A percentile compares a stretch with the other conserved stretches of the same genome.
These are phyloP conservation scores for Limanda limanda DNA, from an alignment of 2,113 vertebrate genomes.

Conservation along the genomic window DNA sequence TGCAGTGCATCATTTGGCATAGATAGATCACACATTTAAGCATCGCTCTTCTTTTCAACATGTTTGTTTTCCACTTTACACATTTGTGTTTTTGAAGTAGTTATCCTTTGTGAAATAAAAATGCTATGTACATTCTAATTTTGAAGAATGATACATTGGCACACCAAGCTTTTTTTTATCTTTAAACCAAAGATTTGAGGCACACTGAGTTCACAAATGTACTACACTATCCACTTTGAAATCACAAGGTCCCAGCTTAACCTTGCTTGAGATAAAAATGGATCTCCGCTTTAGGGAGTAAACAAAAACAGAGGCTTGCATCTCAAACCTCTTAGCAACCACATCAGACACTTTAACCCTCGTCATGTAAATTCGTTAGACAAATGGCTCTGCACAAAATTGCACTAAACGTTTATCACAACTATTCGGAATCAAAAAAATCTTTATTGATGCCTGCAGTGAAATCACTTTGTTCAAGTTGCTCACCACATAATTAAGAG, in stretches of 20 bases:
- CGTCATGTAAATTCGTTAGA: slow-evolving; percentile 8
- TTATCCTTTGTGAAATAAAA: slow-evolving; percentile 10
- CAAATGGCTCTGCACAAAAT: not conserved
- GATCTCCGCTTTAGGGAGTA: slow-evolving; percentile 31
- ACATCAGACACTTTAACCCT: slow-evolving; percentile 28
- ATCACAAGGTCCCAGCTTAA: not conserved
- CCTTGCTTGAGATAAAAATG: slow-evolving; percentile 31
- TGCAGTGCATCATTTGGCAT: not conserved
- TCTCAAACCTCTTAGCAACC: slow-evolving; percentile 30
- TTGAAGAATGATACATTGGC: slow-evolving; percentile 5
- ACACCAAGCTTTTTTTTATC: slow-evolving; percentile 5
- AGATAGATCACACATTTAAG: not conserved
- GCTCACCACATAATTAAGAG: not conserved
- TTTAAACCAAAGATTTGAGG: not conserved
- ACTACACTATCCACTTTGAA: not conserved
- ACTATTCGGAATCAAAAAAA: not conserved
- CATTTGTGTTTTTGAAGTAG: not conserved
- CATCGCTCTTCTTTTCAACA: not conserved
- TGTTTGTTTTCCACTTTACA: slow-evolving; percentile 5
- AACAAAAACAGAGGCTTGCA: slow-evolving; percentile 24
- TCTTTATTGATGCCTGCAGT: not conserved
- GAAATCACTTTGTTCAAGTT: not conserved
- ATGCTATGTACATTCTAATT: slow-evolving; percentile 12
- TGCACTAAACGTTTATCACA: not conserved
- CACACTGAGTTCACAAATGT: not conserved